A percentile compares a stretch with the other conserved stretches of the same genome.
Conservation (phyloP, 1,140 invertebrate species). For the Leptonema lineaticorne region DNA sequence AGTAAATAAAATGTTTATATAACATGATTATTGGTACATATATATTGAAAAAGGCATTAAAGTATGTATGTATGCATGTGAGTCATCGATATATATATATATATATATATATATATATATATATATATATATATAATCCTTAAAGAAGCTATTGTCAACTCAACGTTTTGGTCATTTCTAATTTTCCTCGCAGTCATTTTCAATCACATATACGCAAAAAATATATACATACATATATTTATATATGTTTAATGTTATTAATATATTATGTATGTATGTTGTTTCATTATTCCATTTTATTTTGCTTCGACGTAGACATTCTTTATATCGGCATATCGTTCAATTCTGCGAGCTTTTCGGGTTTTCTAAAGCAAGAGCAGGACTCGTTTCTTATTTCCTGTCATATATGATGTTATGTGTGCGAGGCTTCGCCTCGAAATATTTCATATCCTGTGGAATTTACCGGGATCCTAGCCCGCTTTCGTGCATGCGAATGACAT, state of each 20-base stretch:
- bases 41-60: background rate
- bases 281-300: no score
- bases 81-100: no score
- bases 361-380: background rate
- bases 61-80: background rate
- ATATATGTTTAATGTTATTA: no score
- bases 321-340: background rate
- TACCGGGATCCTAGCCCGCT: conserved; percentile 26
- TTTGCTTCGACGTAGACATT: no score
- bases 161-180: no score
- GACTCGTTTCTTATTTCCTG: conserved; percentile 20
- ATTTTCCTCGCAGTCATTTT: no score
- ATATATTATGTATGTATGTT: background rate
- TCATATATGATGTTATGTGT: conserved; percentile 20
- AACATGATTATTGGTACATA: background rate
- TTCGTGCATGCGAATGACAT: conserved; percentile 30
- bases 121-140: no score
- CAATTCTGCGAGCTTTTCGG: conserved; percentile 1
- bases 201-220: no score
- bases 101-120: no score
- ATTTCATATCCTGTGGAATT: conserved; percentile 42
- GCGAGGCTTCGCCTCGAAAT: conserved; percentile 27
- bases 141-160: no score
- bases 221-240: no score
- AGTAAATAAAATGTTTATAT: background rate